A percentile compares a stretch with the other conserved stretches of the same genome.
Conservation (phyloP, 2,113 vertebrate species). For the Lipotes vexillifer region DNA sequence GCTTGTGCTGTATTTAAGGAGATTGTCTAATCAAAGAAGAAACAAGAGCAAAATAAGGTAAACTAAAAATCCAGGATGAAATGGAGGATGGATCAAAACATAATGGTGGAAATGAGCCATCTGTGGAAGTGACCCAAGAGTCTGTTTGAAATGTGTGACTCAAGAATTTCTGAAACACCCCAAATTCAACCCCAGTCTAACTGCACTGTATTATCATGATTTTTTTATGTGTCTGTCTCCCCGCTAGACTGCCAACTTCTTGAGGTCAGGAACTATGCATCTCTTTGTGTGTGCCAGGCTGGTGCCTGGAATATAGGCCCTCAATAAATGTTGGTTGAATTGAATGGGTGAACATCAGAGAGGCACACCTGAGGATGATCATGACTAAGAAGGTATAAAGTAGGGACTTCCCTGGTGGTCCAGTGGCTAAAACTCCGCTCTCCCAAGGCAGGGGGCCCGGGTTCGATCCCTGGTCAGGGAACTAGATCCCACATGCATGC, state of each 20-base stretch:
- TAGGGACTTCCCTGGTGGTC: neutral
- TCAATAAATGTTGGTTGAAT: neutral
- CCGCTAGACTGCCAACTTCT: conserved; percentile 1
- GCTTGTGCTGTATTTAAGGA: neutral
- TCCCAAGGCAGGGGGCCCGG: no score
- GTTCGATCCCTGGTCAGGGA: no score
- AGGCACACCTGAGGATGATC: neutral
- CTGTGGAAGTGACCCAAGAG: conserved; percentile 53
- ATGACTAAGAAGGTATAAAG: neutral
- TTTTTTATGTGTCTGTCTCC: conserved; percentile 2
- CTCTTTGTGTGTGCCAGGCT: neutral
- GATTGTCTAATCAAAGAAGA: conserved; percentile 39
- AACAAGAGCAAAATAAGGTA: conserved; percentile 14
- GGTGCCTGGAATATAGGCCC: neutral
- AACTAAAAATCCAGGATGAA: conserved; percentile 28
- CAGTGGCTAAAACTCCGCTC: no score
- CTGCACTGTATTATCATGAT: neutral
- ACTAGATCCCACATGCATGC: no score
- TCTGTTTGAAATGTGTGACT: conserved; percentile 58
- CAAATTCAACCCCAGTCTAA: conserved; percentile 5
- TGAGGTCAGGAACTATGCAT: neutral
- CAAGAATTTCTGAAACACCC: conserved; percentile 47
- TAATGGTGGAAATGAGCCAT: conserved; percentile 53
- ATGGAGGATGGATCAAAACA: conserved; percentile 34
- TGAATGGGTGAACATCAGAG: neutral